Conservation (phyloP, 2,797 vertebrate genomes). For the Spizella passerina region DNA sequence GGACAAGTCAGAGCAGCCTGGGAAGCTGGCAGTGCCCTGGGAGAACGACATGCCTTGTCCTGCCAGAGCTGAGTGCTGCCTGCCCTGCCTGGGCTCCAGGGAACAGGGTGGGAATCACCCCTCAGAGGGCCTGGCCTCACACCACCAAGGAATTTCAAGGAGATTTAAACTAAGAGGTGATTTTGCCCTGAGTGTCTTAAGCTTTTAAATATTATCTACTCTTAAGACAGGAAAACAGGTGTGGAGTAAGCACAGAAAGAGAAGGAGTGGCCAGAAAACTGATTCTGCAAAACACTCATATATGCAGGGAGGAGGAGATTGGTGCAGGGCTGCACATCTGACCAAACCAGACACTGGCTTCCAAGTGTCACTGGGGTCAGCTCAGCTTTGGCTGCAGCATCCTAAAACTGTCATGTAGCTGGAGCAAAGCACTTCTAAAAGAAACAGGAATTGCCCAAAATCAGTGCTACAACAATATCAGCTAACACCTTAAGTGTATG, state of each 20-base stretch:
- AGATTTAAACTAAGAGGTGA: not conserved
- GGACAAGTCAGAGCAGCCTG: not conserved
- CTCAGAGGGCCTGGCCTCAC: not conserved
- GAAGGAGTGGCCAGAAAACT: not conserved
- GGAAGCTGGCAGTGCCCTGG: not conserved
- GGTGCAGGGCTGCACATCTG: accelerated
- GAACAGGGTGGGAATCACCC: not conserved
- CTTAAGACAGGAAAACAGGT: not conserved
- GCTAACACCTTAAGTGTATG: not conserved
- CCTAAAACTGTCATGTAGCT: not conserved
- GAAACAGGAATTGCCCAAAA: not conserved
- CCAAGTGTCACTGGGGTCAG: not conserved
- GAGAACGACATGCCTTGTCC: not conserved
- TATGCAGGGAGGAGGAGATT: not conserved
- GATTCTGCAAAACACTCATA: not conserved
- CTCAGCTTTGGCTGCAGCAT: not conserved
- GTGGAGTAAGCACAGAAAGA: not conserved
- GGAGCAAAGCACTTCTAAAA: not conserved
- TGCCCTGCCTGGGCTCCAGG: not conserved
- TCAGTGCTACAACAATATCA: not conserved
- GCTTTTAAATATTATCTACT: not conserved
- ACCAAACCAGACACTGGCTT: not conserved
- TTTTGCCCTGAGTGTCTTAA: not conserved
- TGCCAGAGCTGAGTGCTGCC: not conserved
- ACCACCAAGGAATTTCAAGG: not conserved